Conservation (phyloP, 2,888 invertebrate genomes). For the Acanthopleura granulata region DNA sequence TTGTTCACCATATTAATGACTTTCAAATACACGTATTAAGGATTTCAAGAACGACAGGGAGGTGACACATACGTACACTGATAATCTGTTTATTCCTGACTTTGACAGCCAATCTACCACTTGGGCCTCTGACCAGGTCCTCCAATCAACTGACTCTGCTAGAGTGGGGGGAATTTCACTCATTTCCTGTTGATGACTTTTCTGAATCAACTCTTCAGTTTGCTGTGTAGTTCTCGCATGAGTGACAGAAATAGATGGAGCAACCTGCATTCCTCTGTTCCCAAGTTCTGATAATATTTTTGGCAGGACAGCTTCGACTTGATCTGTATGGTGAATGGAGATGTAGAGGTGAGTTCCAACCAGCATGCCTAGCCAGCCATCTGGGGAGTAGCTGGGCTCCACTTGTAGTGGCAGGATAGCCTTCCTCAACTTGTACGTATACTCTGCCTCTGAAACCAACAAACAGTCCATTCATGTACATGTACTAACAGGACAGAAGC, state of each 20-base stretch:
- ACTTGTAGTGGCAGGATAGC: conserved; percentile 63
- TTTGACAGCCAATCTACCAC: conserved; percentile 31
- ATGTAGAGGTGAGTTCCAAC: conserved; percentile 65
- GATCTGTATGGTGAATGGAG: conserved; percentile 53
- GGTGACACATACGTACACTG: conserved; percentile 18
- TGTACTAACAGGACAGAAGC: too few species aligned
- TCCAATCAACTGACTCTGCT: conserved; percentile 22
- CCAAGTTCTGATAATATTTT: conserved; percentile 58
- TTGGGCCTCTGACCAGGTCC: conserved; percentile 41
- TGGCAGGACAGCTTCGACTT: conserved; percentile 46
- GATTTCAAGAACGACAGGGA: background rate
- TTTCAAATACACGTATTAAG: background rate
- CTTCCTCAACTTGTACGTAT: conserved; percentile 62
- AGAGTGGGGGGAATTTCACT: background rate
- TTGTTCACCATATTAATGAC: too few species aligned
- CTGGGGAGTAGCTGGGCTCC: conserved; percentile 60
- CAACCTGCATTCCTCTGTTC: conserved; percentile 43
- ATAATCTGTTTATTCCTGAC: conserved; percentile 19
- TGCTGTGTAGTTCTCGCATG: background rate
- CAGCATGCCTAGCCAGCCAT: conserved; percentile 68
- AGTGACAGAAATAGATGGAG: background rate
- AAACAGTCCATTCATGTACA: background rate
- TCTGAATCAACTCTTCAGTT: background rate
- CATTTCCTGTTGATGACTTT: background rate
- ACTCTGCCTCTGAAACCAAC: conserved; percentile 65